Evolutionary conservation across 2,797 vertebrate species (phyloP), one percentile per base, ranked within the genome.

Genomic region (Sebastes steindachneri): DNA sequence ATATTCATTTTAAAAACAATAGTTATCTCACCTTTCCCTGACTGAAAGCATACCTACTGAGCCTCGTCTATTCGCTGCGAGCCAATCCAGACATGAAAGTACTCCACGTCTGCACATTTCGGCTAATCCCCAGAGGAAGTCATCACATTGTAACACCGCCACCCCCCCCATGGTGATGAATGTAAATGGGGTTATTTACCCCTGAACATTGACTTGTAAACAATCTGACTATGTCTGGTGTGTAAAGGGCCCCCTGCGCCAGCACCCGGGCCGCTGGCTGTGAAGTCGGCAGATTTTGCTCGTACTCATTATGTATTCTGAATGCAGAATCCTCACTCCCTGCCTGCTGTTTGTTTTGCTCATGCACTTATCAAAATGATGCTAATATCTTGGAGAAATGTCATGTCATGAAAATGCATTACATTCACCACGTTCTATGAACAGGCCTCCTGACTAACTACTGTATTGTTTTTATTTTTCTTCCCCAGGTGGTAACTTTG

Each of bases 121-220:
- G 51, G 71, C 68, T 88, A 80, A 86, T 85, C 88, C 84, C 88
- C 19, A 1, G 84, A 85, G 83, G 77, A 88, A 86, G 55, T 86
- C 85, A 82, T 89, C 80, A 80, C 66, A 83, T 67, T 77, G 75
- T 57, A 76, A 76, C 73, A 45, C 65, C n/a, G 75, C 62, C 48
- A 28, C 57, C 76, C 23, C 23, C 76, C 78, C 80, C 9, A 25
- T 1, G 45, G 82, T 75, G 87, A 76, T 26, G 17, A 80, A 92
- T 92, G 87, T 89, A 93, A 94, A 93, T 93, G 71, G 77, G 82
- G 58, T 88, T 92, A 91, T 94, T 93, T 90, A 86, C 76, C 65
- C 83, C 86, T 63, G 84, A 90, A 92, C 82, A 85, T 7, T 70
- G 86, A 91, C 86, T 91, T 91, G 89, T 92, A 92, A 92, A 92